phyloP scores from a whole-genome alignment of 2,888 invertebrate genomes.

The Nemotelus nigrinus region DNA sequence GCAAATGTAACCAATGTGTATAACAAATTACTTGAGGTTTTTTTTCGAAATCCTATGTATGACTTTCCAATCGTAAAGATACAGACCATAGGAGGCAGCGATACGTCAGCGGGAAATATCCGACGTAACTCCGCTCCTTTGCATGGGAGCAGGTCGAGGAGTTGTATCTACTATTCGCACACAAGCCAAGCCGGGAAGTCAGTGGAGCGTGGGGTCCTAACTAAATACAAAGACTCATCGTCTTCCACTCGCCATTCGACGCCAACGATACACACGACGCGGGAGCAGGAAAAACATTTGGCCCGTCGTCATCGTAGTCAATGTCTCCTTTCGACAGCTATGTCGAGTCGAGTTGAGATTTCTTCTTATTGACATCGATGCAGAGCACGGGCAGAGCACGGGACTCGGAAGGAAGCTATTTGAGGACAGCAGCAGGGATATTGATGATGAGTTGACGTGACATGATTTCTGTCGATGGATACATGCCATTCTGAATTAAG shows the following conservation, averaged over 20 bases:
- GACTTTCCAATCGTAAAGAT: too few species aligned
- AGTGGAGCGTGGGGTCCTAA: background rate
- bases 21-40: too few species aligned
- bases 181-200: too few species aligned
- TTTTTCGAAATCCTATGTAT: too few species aligned
- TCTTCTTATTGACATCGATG: slow-evolving; percentile 35
- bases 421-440: background rate
- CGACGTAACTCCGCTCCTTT: too few species aligned
- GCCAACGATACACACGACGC: background rate
- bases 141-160: too few species aligned
- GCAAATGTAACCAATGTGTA: too few species aligned
- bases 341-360: slow-evolving; percentile 3
- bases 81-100: too few species aligned
- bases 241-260: slow-evolving; percentile 22
- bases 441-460: slow-evolving; percentile 30
- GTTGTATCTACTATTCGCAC: too few species aligned
- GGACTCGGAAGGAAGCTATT: slow-evolving; percentile 33
- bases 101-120: too few species aligned
- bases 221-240: slow-evolving; percentile 1
- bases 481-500: too few species aligned
- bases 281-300: too few species aligned
- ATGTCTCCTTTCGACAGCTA: background rate
- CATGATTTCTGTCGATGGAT: slow-evolving; percentile 24
- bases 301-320: background rate
- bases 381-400: slow-evolving; percentile 5